phyloP scores from a whole-genome alignment of 2,797 vertebrate species.

The Rachycentron canadum region DNA sequence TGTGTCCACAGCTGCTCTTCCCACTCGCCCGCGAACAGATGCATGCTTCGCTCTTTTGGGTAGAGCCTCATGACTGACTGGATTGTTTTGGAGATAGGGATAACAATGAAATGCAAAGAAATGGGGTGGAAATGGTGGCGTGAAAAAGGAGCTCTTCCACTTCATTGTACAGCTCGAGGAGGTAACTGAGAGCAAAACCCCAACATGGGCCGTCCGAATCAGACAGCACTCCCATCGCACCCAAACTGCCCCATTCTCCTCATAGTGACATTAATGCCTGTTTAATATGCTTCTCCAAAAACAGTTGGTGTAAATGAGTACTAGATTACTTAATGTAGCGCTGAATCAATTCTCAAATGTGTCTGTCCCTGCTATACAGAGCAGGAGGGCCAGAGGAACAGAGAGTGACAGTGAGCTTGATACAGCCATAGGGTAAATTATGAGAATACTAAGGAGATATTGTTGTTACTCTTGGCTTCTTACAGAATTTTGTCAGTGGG shows the following conservation, averaged over 20 bases:
- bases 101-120: slow-evolving; percentile 67
- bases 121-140: slow-evolving; percentile 71
- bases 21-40: slow-evolving; percentile 70
- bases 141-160: slow-evolving; percentile 79
- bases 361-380: slow-evolving; percentile 70
- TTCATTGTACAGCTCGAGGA: slow-evolving; percentile 77
- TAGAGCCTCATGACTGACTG: slow-evolving; percentile 51
- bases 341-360: slow-evolving; percentile 84
- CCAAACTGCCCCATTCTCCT: slow-evolving; percentile 54
- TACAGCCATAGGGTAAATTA: slow-evolving; percentile 82
- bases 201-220: slow-evolving; percentile 60
- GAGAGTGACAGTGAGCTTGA: slow-evolving; percentile 73
- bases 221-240: slow-evolving; percentile 64
- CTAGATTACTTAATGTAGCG: slow-evolving; percentile 85
- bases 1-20: slow-evolving; percentile 73
- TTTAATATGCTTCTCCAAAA: slow-evolving; percentile 81
- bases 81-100: slow-evolving; percentile 58
- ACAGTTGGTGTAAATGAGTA: slow-evolving; percentile 84
- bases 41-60: slow-evolving; percentile 53
- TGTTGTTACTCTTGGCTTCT: slow-evolving; percentile 78
- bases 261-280: slow-evolving; percentile 78
- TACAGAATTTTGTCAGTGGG: slow-evolving; percentile 58
- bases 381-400: slow-evolving; percentile 47
- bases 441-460: slow-evolving; percentile 68
- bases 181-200: slow-evolving; percentile 52